Evolutionary conservation across 1,140 invertebrate genomes (phyloP), one percentile per base, ranked within the genome.

Genomic region (Polypedilum pembai): DNA sequence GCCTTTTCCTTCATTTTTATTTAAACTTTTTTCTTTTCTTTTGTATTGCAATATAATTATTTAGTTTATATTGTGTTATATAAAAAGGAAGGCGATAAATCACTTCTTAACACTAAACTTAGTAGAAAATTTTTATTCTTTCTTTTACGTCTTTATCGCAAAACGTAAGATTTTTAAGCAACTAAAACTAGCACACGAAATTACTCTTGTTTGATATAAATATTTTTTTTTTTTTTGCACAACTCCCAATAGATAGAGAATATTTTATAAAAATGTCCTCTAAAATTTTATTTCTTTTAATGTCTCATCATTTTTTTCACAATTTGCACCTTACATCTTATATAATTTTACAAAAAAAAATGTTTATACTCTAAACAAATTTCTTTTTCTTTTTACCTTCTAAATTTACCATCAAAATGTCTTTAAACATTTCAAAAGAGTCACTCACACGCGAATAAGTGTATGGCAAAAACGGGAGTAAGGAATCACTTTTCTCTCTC

Each of bases 171-270:
- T 33, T 33, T 33, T 33, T 33, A 33, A 33, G 24, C 24, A 33
- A 33, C 2, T 33, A 33, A 33, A 33, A 33, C 24, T 33, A 33
- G 24, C 24, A 33, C 24, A 33, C 5, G 5, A 33, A 33, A 33
- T 33, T 5, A 33, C 24, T 33, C 24, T 33, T 33, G 24, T 33
- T 33, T 33, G 24, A 33, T 33, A 33, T 33, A 56, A 15, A 56
- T 15, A 56, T 69, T 20, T 20, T 69, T 18, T 66, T 17, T 66
- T 66, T 69, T 69, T 69, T 69, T 69, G 65, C 65, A 69, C 17
- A 69, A 69, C 65, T 69, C 65, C 65, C 17, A 69, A n/a, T 18
- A 69, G 7, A 18, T 56, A n/a, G 1, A n/a, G 41, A 45, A n/a
- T n/a, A 56, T 45, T 45, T 10, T 4, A 56, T n/a, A 15, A 56